phyloP scores from a whole-genome alignment of 2,113 vertebrate genomes.

The Oryzias woworae region DNA sequence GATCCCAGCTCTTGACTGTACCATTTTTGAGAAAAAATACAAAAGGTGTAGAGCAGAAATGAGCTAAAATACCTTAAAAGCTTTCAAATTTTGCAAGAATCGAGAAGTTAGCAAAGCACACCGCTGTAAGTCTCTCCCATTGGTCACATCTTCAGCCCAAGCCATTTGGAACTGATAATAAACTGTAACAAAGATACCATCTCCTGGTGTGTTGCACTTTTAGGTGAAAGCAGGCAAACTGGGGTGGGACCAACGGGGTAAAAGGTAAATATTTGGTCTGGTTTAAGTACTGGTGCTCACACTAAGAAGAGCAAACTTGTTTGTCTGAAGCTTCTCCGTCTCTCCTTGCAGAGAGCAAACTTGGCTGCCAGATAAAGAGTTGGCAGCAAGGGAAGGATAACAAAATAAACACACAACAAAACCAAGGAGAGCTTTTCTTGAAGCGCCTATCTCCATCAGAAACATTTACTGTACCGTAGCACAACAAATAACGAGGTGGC shows the following conservation, averaged over 20 bases:
- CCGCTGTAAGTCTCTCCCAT: no score
- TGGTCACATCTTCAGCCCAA: no score
- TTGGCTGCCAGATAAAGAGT: conserved; percentile 79
- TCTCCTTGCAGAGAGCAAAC: conserved; percentile 78
- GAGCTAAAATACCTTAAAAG: no score
- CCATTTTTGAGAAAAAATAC: no score
- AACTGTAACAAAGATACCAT: conserved; percentile 11
- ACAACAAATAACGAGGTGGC: conserved; percentile 76
- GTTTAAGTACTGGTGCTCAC: conserved; percentile 77
- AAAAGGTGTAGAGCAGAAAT: no score
- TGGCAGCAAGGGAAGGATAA: conserved; percentile 59
- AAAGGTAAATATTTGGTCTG: conserved; percentile 82
- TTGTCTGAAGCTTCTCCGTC: conserved; percentile 74
- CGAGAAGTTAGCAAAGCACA: no score
- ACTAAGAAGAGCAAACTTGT: conserved; percentile 75
- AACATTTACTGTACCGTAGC: conserved; percentile 73
- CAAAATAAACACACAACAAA: conserved; percentile 71
- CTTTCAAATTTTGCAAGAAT: no score
- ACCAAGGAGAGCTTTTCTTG: conserved; percentile 37
- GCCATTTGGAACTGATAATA: background rate
- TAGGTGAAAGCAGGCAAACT: conserved; percentile 40
- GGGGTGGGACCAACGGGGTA: conserved; percentile 60
- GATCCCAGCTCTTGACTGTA: no score
- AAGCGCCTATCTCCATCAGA: conserved; percentile 70
- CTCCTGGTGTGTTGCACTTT: conserved; percentile 53